These are phyloP conservation scores for Scyliorhinus canicula DNA, from an alignment of 2,797 vertebrate genomes.

Conservation along the genomic window DNA sequence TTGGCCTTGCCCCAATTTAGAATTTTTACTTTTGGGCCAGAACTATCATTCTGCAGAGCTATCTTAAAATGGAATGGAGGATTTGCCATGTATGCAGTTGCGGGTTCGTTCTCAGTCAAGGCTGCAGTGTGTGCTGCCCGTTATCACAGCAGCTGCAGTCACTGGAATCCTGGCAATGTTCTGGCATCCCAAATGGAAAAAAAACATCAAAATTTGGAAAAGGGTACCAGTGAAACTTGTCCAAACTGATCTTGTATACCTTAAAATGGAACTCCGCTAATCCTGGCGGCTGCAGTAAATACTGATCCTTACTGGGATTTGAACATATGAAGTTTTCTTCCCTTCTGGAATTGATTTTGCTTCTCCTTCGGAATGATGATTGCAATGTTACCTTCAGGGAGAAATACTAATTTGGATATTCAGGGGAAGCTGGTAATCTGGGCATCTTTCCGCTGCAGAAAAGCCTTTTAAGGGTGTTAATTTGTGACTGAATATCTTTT, in stretches of 20 bases:
- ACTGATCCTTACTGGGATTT: too few species aligned
- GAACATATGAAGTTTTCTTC: too few species aligned
- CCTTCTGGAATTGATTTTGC: not conserved
- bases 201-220: too few species aligned
- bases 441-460: not conserved
- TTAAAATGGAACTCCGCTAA: too few species aligned
- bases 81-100: not conserved
- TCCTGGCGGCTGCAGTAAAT: too few species aligned
- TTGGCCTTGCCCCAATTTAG: too few species aligned
- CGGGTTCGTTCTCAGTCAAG: not conserved
- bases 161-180: not conserved
- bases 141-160: not conserved
- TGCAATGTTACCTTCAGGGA: not conserved
- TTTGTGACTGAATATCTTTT: not conserved
- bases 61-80: not conserved
- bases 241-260: too few species aligned
- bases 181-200: not conserved
- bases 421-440: not conserved
- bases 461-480: not conserved
- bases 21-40: too few species aligned
- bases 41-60: too few species aligned
- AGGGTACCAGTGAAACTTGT: too few species aligned
- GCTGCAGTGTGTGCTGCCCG: not conserved
- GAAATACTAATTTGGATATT: not conserved
- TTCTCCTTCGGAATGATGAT: not conserved